phyloP scores from a whole-genome alignment of 2,113 vertebrate species.

The Hassar affinis region DNA sequence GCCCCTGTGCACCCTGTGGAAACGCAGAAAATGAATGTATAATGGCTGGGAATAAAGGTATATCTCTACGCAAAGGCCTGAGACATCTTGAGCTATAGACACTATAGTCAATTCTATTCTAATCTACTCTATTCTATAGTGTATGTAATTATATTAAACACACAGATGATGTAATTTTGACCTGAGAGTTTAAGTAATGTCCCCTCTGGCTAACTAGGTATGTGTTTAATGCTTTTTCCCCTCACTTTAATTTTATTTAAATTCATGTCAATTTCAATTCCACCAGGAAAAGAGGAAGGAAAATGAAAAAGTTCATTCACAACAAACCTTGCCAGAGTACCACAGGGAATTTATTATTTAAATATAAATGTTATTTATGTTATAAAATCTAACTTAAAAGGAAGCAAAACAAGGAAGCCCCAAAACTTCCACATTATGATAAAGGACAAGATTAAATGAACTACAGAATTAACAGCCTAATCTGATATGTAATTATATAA shows the following conservation, averaged over 20 bases:
- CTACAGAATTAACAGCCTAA: background rate
- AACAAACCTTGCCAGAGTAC: background rate
- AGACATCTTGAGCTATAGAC: background rate
- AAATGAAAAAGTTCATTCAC: no score
- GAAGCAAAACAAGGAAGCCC: background rate
- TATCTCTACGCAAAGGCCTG: background rate
- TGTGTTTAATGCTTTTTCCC: background rate
- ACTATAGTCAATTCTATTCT: no score
- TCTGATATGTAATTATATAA: no score
- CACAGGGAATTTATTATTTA: background rate
- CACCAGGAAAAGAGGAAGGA: background rate
- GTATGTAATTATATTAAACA: background rate
- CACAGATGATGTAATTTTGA: background rate
- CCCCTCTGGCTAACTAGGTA: background rate
- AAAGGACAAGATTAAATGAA: background rate
- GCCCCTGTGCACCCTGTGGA: conserved; percentile 79
- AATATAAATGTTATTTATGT: no score
- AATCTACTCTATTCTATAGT: no score
- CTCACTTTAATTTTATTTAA: background rate
- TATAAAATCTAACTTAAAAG: no score
- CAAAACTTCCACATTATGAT: background rate
- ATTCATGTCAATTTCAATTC: background rate
- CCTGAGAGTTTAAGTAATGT: no score
- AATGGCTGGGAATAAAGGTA: background rate
- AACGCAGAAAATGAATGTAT: background rate